Conservation (phyloP, 2,113 vertebrate species). For the Larimichthys polyactis region DNA sequence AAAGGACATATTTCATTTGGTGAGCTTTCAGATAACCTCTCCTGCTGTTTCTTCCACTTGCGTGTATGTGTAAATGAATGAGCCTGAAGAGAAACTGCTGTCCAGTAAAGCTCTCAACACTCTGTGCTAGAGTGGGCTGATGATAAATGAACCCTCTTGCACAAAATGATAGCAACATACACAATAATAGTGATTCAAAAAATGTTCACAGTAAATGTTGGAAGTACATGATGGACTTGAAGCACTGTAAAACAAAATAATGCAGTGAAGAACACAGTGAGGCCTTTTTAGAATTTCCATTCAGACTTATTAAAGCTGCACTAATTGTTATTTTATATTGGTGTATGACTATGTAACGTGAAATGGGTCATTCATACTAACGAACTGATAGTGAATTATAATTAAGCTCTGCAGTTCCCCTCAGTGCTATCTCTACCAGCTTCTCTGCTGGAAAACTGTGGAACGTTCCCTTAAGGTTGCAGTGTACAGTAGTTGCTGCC, state of each 20-base stretch:
- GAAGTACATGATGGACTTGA: neutral
- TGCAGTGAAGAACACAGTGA: neutral
- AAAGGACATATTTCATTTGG: conserved; percentile 8
- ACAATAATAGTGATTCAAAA: neutral
- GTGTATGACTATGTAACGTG: neutral
- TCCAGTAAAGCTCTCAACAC: neutral
- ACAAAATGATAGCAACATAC: neutral
- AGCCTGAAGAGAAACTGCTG: conserved; percentile 8
- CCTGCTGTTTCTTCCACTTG: neutral
- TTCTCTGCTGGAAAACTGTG: too few species aligned
- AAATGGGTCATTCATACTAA: neutral
- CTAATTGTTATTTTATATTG: neutral
- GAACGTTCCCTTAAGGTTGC: too few species aligned
- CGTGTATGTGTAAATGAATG: neutral
- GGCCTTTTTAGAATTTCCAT: neutral
- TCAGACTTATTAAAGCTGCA: neutral
- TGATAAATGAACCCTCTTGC: conserved; percentile 38
- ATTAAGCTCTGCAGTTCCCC: neutral
- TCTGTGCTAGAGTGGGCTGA: neutral
- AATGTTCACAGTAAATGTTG: neutral
- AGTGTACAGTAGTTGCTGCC: too few species aligned
- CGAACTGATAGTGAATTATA: neutral
- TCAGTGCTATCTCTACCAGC: neutral
- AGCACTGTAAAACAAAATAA: neutral
- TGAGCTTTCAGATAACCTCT: neutral